Conservation (phyloP, 2,113 vertebrate species). For the Ancistrus triradiatus region DNA sequence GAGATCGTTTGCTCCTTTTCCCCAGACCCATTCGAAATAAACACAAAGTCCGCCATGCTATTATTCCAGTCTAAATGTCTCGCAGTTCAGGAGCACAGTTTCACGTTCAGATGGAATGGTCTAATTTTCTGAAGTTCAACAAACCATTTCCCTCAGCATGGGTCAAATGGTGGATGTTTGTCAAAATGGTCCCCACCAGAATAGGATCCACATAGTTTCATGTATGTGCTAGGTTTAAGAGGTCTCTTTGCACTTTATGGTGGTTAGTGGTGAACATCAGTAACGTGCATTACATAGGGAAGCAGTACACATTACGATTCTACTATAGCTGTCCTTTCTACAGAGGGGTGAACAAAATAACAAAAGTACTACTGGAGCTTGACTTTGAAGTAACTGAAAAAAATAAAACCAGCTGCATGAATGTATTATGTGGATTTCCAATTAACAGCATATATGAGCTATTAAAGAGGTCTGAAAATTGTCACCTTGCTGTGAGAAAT, state of each 20-base stretch:
- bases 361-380: too few species aligned
- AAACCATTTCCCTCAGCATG: constrained; percentile 49
- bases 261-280: neutral
- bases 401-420: too few species aligned
- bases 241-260: neutral
- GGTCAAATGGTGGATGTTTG: constrained; percentile 41
- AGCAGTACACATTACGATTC: too few species aligned
- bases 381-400: too few species aligned
- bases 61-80: constrained; percentile 30
- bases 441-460: too few species aligned
- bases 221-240: neutral
- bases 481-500: too few species aligned
- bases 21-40: constrained; percentile 40
- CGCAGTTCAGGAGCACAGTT: constrained; percentile 27
- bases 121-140: constrained; percentile 47
- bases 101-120: constrained; percentile 47
- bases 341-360: too few species aligned
- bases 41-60: constrained; percentile 14
- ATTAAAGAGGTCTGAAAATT: too few species aligned
- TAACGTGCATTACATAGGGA: too few species aligned
- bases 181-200: constrained; percentile 31
- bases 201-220: neutral
- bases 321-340: too few species aligned
- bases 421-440: too few species aligned
- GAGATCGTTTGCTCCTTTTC: constrained; percentile 35